Evolutionary conservation across 92 coral and sea anemone species (phyloP).

Genomic region (Epizoanthus fatuus): DNA sequence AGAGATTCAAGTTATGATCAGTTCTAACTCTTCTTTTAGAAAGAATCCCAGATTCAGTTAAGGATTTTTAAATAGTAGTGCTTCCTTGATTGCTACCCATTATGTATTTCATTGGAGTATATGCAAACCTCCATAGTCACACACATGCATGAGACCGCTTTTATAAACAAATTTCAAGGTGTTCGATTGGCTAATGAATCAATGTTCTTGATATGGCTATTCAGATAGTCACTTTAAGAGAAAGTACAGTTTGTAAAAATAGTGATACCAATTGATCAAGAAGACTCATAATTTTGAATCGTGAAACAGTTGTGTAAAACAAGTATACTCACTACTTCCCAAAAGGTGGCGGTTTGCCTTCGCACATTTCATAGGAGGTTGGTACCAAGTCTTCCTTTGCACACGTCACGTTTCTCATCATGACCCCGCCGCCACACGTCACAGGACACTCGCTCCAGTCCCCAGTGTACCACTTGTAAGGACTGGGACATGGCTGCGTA

Average conservation of each 20-base stretch:
- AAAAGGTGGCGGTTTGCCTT: conserved; percentile 66
- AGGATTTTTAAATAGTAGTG: no score
- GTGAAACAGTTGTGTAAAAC: no score
- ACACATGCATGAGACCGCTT: no score
- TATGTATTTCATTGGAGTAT: no score
- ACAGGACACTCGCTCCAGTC: conserved; percentile 77
- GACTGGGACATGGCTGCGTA: conserved; percentile 78
- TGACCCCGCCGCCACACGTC: conserved; percentile 84
- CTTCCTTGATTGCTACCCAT: no score
- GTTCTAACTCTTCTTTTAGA: no score
- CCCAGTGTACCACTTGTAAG: conserved; percentile 74
- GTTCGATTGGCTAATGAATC: no score
- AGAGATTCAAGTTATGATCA: no score
- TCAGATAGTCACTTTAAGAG: background rate
- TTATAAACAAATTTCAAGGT: no score
- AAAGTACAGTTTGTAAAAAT: background rate
- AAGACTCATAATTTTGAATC: background rate
- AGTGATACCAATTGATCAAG: background rate
- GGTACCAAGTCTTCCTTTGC: conserved; percentile 79
- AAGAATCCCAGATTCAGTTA: no score
- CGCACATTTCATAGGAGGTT: conserved; percentile 85
- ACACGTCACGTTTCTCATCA: conserved; percentile 70
- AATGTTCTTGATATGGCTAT: background rate
- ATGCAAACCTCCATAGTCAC: no score
- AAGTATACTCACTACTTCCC: conserved; percentile 50